Evolutionary conservation across 2,113 vertebrate genomes (phyloP).

Genomic region (Tragelaphus scriptus): DNA sequence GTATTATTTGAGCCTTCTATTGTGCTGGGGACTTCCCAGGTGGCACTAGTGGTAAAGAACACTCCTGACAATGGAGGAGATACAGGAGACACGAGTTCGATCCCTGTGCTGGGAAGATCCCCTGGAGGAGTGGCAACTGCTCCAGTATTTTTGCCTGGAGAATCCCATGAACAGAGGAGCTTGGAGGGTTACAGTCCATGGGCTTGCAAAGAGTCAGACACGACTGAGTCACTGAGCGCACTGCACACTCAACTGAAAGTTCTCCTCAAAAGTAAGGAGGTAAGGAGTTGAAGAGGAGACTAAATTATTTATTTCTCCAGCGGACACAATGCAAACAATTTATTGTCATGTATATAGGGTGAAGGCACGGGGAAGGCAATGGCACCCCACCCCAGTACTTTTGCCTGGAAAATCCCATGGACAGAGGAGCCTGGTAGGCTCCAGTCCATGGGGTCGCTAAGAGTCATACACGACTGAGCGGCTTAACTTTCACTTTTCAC

Average conservation of each 20-base stretch:
- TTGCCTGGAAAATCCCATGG: no score
- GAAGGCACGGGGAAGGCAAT: no score
- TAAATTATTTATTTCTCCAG: background rate
- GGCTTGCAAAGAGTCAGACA: background rate
- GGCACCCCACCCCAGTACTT: no score
- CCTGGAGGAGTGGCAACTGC: background rate
- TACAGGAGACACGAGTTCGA: background rate
- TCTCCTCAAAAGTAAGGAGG: background rate
- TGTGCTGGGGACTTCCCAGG: background rate
- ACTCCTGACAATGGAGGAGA: background rate
- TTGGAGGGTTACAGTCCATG: background rate
- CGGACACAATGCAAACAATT: background rate
- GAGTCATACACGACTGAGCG: no score
- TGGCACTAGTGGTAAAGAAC: background rate
- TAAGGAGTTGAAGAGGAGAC: background rate
- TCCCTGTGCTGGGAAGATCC: rapidly evolving
- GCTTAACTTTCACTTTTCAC: no score
- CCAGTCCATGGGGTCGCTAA: no score
- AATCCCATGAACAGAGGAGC: background rate
- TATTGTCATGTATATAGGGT: background rate
- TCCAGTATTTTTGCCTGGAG: background rate
- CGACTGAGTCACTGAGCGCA: rapidly evolving
- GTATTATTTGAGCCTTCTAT: background rate
- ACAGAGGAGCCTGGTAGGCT: no score
- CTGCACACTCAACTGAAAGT: background rate